phyloP scores from a whole-genome alignment of 2,113 vertebrate species.

The Megaleporinus macrocephalus region DNA sequence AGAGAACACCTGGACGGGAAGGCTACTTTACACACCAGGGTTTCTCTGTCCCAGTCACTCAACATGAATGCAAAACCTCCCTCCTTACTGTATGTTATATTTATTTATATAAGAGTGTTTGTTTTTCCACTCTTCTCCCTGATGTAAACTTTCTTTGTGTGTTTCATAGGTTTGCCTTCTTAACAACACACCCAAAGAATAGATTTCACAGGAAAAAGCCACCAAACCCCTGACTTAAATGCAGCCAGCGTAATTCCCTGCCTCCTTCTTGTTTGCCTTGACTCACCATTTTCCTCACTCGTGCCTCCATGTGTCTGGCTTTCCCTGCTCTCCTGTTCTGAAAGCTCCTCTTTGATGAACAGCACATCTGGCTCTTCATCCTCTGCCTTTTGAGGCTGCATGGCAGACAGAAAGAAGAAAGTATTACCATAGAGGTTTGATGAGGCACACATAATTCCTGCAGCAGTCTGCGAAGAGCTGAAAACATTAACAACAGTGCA shows the following conservation, averaged over 20 bases:
- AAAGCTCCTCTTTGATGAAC: slow-evolving; percentile 71
- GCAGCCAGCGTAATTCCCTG: not conserved
- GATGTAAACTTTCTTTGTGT: not conserved
- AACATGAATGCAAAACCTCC: no score
- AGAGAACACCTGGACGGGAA: not conserved
- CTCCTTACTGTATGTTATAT: not conserved
- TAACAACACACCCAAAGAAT: no score
- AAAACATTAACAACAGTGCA: not conserved
- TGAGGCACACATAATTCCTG: not conserved
- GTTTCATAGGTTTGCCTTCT: no score
- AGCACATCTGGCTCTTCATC: slow-evolving; percentile 64
- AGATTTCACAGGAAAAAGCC: no score
- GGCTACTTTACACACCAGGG: not conserved
- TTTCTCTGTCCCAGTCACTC: not conserved
- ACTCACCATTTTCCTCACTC: slow-evolving; percentile 73
- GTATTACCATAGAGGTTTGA: slow-evolving; percentile 12
- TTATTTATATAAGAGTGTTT: not conserved
- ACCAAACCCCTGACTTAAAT: not conserved
- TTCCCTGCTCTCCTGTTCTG: slow-evolving; percentile 47
- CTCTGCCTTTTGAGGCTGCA: slow-evolving; percentile 51
- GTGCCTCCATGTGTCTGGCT: slow-evolving; percentile 42
- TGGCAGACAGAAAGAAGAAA: slow-evolving; percentile 42
- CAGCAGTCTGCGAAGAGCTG: not conserved
- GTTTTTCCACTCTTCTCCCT: not conserved
- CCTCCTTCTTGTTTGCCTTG: not conserved